Base-by-base conservation (phyloP, 64 coral and sea anemone species). In the Catalaphyllia jardinei region DNA sequence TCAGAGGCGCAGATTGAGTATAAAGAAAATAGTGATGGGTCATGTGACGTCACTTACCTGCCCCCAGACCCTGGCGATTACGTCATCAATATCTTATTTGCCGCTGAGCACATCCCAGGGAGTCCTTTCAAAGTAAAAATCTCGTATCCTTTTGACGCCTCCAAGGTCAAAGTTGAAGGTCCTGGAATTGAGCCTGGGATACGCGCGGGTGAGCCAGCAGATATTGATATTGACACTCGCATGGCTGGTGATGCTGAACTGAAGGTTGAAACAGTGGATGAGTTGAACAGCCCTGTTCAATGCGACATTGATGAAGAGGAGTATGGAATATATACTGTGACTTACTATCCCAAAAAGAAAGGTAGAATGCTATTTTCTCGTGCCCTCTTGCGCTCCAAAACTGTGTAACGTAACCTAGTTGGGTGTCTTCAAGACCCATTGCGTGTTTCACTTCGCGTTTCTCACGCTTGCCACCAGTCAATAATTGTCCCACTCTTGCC, bases 1-100 rank as follows among this genome's bases (percentile, higher is more conserved):
- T 95, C 97, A 14, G 97, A 99, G 46, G 88, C 97, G 22, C 95
- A 99, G 59, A 99, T 99, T 73, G 94, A 99, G 20, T 99, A 93
- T 38, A 99, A 95, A 81, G 97, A 99, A 63, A 95, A 95, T 69
- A 94, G 97, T 18, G 97, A 99, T 35, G 97, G 97, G 25, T 95
- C 97, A 33, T 95, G 97, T 86, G 94, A 95, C 72, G 97, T 99
- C 4, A 84, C 79, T 14, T 99, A 99, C 78, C 87, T 75, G 59
- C 97, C 97, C 2, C 89, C 89, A 18, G 97, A 99, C 57, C 97
- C 97, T 55, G 97, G 97, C 12, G 97, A 99, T 25, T 95, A 99
- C 76, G 86, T 93, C 30, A 92, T 99, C n/a, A 99, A 99, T 61
- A 99, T 99, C 64, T 86, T 99, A 0, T 99, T 91, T 30, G 97